A percentile compares a stretch with the other conserved stretches of the same genome.
phyloP scores from a whole-genome alignment of 2,888 invertebrate species.

The Meghimatium bilineatum region DNA sequence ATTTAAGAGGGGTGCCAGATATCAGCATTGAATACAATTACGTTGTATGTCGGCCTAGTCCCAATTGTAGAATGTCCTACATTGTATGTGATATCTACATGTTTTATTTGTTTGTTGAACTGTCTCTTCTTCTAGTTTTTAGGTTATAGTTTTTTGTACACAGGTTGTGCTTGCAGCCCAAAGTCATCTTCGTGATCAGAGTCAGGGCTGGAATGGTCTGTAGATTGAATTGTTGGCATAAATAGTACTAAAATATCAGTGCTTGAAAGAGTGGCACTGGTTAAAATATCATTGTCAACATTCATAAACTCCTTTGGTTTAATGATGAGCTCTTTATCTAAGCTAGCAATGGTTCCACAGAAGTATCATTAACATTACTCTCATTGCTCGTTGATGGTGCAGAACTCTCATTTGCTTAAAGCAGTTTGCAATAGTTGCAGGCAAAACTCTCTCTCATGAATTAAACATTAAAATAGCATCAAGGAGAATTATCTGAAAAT shows the following conservation, averaged over 20 bases:
- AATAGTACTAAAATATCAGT: neutral
- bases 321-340: neutral
- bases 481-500: conserved; percentile 2
- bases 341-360: neutral
- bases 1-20: no score
- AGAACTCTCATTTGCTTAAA: neutral
- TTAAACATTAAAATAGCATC: neutral
- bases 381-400: neutral
- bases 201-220: neutral
- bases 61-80: no score
- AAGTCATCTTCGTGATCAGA: neutral
- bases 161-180: neutral
- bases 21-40: no score
- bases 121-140: no score
- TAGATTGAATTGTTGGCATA: neutral
- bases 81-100: no score
- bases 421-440: conserved; percentile 5
- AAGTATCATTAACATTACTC: neutral
- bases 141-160: no score
- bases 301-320: neutral
- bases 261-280: conserved; percentile 9
- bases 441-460: neutral
- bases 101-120: no score
- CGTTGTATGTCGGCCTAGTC: no score
- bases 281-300: conserved; percentile 4